Conservation (phyloP, 2,888 invertebrate genomes). For the Thymelicus sylvestris region DNA sequence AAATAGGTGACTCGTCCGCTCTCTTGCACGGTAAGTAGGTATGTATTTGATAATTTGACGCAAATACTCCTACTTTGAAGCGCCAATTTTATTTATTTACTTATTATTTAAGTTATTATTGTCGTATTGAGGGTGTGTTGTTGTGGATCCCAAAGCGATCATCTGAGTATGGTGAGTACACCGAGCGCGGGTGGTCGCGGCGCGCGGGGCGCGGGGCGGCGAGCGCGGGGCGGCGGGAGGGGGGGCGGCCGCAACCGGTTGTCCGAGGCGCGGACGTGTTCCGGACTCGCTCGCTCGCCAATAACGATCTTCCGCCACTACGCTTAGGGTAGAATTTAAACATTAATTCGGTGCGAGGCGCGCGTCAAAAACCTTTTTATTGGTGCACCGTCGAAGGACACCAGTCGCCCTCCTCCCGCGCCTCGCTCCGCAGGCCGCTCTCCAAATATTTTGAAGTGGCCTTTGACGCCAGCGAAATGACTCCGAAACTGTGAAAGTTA, state of each 20-base stretch:
- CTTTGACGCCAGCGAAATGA: slow-evolving; percentile 45
- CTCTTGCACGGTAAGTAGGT: too few species aligned
- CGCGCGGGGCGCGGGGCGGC: slow-evolving; percentile 41
- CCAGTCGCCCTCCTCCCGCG: slow-evolving; percentile 39
- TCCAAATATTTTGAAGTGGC: slow-evolving; percentile 46
- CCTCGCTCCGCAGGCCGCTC: slow-evolving; percentile 35
- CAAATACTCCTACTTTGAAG: too few species aligned
- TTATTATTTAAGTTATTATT: not conserved
- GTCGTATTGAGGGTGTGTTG: not conserved
- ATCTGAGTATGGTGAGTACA: slow-evolving; percentile 53
- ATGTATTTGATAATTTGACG: too few species aligned
- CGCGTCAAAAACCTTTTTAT: slow-evolving; percentile 69
- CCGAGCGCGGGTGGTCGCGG: slow-evolving; percentile 38
- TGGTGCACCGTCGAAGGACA: slow-evolving; percentile 60
- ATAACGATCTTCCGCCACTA: slow-evolving; percentile 47
- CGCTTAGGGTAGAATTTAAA: slow-evolving; percentile 41
- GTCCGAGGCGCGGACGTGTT: slow-evolving; percentile 42
- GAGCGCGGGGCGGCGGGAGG: slow-evolving; percentile 40
- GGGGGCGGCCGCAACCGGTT: slow-evolving; percentile 54
- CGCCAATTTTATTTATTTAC: too few species aligned
- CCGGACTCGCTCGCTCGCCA: slow-evolving; percentile 37
- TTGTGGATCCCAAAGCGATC: slow-evolving; percentile 41
- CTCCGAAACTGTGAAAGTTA: slow-evolving; percentile 40
- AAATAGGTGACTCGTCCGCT: too few species aligned
- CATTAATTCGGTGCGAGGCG: slow-evolving; percentile 38